Evolutionary conservation across 1,140 invertebrate genomes (phyloP).

Genomic region (Notospermus geniculatus): DNA sequence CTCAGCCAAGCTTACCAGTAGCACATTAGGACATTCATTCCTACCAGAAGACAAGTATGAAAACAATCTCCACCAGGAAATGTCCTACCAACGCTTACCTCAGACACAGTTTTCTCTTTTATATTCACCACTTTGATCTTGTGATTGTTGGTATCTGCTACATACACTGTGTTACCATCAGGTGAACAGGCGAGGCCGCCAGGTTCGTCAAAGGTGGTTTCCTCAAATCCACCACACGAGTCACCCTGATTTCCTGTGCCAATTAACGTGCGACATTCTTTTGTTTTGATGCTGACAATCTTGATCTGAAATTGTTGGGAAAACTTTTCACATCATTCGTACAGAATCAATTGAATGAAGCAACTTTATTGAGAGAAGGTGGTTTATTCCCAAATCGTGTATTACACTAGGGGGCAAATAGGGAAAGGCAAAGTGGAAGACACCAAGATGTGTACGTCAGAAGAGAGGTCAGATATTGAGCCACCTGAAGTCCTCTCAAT

Average conservation of each 20-base stretch:
- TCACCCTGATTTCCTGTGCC: conserved; percentile 38
- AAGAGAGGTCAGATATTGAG: too few relatives aligned
- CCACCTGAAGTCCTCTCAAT: too few relatives aligned
- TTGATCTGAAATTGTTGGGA: conserved; percentile 59
- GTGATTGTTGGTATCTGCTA: conserved; percentile 92
- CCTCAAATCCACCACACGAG: conserved; percentile 12
- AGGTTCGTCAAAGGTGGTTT: conserved; percentile 73
- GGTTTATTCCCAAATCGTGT: too few relatives aligned
- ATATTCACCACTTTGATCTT: conserved; percentile 63
- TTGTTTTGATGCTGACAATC: conserved; percentile 61
- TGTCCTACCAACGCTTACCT: conserved; percentile 28
- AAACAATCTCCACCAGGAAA: not conserved
- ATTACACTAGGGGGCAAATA: too few relatives aligned
- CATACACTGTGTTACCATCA: conserved; percentile 58
- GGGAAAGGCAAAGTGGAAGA: too few relatives aligned
- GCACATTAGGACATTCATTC: not conserved
- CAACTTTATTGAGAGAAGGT: too few relatives aligned
- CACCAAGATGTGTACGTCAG: too few relatives aligned
- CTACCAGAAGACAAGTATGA: not conserved
- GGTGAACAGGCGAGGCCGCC: conserved; percentile 71
- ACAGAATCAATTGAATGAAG: too few relatives aligned
- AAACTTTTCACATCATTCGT: too few relatives aligned
- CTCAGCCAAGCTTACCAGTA: not conserved
- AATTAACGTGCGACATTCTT: conserved; percentile 58
- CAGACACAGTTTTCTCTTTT: conserved; percentile 22